A percentile compares a stretch with the other conserved stretches of the same genome.
These are phyloP conservation scores for Drosophila micromelanica DNA, from an alignment of 1,140 invertebrate genomes.

Conservation along the genomic window DNA sequence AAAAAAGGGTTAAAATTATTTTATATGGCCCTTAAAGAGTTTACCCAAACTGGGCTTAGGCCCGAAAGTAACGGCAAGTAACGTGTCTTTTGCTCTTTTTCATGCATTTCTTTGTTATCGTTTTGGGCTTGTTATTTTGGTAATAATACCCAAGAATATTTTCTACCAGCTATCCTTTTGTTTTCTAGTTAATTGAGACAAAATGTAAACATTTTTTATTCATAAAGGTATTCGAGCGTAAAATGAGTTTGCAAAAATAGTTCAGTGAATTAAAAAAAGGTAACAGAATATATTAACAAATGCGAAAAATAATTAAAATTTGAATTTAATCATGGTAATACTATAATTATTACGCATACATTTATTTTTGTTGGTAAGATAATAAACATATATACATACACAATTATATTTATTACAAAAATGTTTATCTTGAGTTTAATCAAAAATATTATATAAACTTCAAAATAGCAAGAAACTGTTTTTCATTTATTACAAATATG, in stretches of 20 bases:
- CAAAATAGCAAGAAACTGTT: too few species aligned
- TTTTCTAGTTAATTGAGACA: slow-evolving; percentile 59
- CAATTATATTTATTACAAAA: too few species aligned
- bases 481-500: too few species aligned
- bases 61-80: slow-evolving; percentile 32
- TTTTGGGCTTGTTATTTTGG: slow-evolving; percentile 18
- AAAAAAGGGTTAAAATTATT: slow-evolving; percentile 73
- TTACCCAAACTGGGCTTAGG: slow-evolving; percentile 16
- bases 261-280: slow-evolving; percentile 62
- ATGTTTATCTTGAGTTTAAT: too few species aligned
- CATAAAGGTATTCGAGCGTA: slow-evolving; percentile 29
- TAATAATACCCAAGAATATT: slow-evolving; percentile 20
- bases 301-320: too few species aligned
- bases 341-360: too few species aligned
- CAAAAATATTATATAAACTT: too few species aligned
- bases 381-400: too few species aligned
- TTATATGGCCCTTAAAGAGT: slow-evolving; percentile 67
- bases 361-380: too few species aligned
- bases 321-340: too few species aligned
- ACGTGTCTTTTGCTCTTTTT: slow-evolving; percentile 35
- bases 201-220: slow-evolving; percentile 41
- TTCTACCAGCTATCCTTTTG: slow-evolving; percentile 27
- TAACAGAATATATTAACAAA: slow-evolving; percentile 28
- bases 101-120: slow-evolving; percentile 32
- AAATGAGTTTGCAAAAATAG: slow-evolving; percentile 30